Evolutionary conservation across 1,140 invertebrate genomes (phyloP), one percentile per base, ranked within the genome.

Genomic region (Lordiphosa stackelbergi): DNA sequence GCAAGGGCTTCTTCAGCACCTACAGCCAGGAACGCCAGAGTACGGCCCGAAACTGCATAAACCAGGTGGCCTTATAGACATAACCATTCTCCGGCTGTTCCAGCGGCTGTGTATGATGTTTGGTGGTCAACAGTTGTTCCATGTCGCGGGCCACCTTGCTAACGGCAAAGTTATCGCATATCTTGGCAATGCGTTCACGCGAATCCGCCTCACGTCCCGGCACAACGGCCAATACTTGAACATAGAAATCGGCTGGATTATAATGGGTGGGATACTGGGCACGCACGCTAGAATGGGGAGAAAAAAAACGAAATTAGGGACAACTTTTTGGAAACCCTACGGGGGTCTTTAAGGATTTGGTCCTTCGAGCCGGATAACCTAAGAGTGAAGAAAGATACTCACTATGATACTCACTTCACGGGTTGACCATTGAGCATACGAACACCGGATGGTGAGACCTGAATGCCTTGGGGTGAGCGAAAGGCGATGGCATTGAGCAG

Each of bases 161-260:
- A n/a, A n/a, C n/a, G n/a, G n/a, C n/a, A n/a, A n/a, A n/a, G n/a
- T n/a, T n/a, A n/a, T n/a, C n/a, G n/a, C n/a, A n/a, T n/a, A n/a
- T n/a, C n/a, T n/a, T n/a, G n/a, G n/a, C n/a, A n/a, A n/a, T n/a
- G n/a, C n/a, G n/a, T n/a, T n/a, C n/a, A n/a, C n/a, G n/a, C n/a
- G n/a, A n/a, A n/a, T n/a, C n/a, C n/a, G n/a, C n/a, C n/a, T n/a
- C n/a, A n/a, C n/a, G n/a, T n/a, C n/a, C n/a, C n/a, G n/a, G n/a
- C n/a, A n/a, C n/a, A n/a, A n/a, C n/a, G 0, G 97, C 96, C 53
- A 99, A 88, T 4, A 95, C 91, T 84, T 96, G 93, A n/a, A 99
- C 94, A 86, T 95, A 98, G 86, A 96, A 97, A 88, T 99, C 97
- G 0, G 96, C 96, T 6, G 97, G 97, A 85, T 98, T 99, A 88